phyloP scores from a whole-genome alignment of 1,140 invertebrate species.

The Meloidogyne floridensis region DNA sequence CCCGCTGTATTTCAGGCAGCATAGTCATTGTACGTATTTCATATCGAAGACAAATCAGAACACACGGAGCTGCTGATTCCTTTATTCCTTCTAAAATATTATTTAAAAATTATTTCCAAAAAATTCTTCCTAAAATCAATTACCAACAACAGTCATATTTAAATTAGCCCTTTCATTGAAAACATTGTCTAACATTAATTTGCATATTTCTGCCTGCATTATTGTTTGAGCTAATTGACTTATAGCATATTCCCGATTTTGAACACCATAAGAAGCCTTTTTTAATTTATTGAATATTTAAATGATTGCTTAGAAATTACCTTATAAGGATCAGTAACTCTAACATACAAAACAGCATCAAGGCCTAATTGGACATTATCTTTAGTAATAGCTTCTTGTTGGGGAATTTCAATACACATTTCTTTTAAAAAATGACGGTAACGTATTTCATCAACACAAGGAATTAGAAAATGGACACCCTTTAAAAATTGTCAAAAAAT shows the following conservation, averaged over 20 bases:
- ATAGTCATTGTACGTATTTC: conserved; percentile 95
- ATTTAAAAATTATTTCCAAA: not conserved
- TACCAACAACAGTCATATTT: conserved; percentile 84
- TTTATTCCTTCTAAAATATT: conserved; percentile 80
- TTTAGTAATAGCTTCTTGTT: conserved; percentile 94
- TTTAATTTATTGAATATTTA: too few species aligned
- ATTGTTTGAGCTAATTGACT: conserved; percentile 97
- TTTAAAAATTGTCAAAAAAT: conserved; percentile 39
- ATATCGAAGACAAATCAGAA: conserved; percentile 89
- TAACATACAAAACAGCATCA: conserved; percentile 81
- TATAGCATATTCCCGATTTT: conserved; percentile 97
- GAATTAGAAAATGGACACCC: conserved; percentile 89
- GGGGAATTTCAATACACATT: conserved; percentile 97
- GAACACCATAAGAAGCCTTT: conserved; percentile 90
- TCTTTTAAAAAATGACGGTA: conserved; percentile 99
- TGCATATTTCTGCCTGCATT: conserved; percentile 94
- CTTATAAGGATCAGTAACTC: conserved; percentile 88
- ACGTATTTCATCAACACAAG: conserved; percentile 87
- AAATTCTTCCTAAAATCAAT: conserved; percentile 23
- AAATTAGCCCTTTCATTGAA: conserved; percentile 92
- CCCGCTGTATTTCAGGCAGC: conserved; percentile 88
- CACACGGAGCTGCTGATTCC: conserved; percentile 94
- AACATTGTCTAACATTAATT: conserved; percentile 91
- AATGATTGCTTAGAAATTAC: conserved; percentile 51
- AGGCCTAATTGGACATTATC: conserved; percentile 71